Base-by-base conservation (phyloP, 2,113 vertebrate species). In the Morone saxatilis region DNA sequence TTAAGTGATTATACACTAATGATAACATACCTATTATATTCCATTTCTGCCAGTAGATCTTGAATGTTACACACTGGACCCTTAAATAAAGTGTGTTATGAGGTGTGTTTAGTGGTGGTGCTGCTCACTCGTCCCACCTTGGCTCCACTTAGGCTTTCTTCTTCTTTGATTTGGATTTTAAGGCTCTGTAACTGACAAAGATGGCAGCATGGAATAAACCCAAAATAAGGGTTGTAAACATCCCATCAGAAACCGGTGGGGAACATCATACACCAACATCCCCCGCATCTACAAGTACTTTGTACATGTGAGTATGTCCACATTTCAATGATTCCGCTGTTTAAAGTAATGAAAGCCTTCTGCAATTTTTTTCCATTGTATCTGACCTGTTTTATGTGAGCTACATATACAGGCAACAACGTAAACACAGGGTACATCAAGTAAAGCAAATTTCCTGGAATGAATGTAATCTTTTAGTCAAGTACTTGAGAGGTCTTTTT, bases 81-180 rank as follows among this genome's bases (percentile, higher is more conserved):
- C 11, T 56, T 1, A 60, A 38, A 13, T 31, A 36, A 31, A n/a
- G 38, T 66, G 12, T 12, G n/a, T 22, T 22, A n/a, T 22, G n/a
- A 1, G 22, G 7, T 9, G 4, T 48, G 20, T 7, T 63, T 43
- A 43, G 16, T 14, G 13, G 41, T 8, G 22, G 22, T 11, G 7
- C 14, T 36, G 65, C 22, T 67, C 17, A 3, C 47, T 48, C 45
- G 5, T 48, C 12, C 47, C 47, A 3, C 47, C 1, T 16, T 16
- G 14, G 50, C 17, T 51, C 4, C 50, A n/a, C 20, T 56, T n/a
- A 5, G 20, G n/a, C 63, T 25, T 47, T 8, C 16, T 20, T 11
- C 17, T 47, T 69, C 36, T 40, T 81, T 12, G 61, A 59, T 72
- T 31, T 67, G 16, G 51, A 50, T 72, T 31, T 59, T 67, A 65